Percentiles rank a stretch among this genome's conserved stretches.
phyloP scores from a whole-genome alignment of 2,888 invertebrate species.

The Amiota communis region DNA sequence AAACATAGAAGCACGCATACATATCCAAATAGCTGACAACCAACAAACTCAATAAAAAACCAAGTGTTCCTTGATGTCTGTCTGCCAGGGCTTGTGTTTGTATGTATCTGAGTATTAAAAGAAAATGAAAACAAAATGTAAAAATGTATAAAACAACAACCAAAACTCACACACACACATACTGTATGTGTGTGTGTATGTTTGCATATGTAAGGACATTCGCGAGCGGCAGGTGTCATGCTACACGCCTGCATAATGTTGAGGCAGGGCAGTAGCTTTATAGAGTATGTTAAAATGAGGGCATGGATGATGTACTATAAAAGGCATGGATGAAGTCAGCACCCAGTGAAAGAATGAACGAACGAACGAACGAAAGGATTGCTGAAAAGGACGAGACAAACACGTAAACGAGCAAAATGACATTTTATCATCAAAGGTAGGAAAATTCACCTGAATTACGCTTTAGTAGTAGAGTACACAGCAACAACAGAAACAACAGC shows the following conservation, averaged over 20 bases:
- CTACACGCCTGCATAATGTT: neutral
- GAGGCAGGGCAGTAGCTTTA: no score
- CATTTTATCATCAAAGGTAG: slow-evolving; percentile 69
- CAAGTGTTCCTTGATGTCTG: slow-evolving; percentile 33
- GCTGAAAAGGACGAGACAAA: slow-evolving; percentile 34
- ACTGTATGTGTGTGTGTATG: slow-evolving; percentile 3
- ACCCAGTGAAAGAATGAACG: slow-evolving; percentile 8
- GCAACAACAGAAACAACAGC: slow-evolving; percentile 40
- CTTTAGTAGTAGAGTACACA: slow-evolving; percentile 42
- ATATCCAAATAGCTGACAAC: slow-evolving; percentile 51
- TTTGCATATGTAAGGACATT: neutral
- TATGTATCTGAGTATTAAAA: neutral
- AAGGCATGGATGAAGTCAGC: no score
- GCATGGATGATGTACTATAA: no score
- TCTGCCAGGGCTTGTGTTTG: slow-evolving; percentile 30
- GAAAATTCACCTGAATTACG: slow-evolving; percentile 38
- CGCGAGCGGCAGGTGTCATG: slow-evolving; percentile 21
- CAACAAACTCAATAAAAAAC: slow-evolving; percentile 58
- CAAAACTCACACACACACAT: slow-evolving; percentile 31
- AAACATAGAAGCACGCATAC: neutral
- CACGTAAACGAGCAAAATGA: slow-evolving; percentile 66
- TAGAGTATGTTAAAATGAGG: no score
- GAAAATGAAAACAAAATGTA: slow-evolving; percentile 41
- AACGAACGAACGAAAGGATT: neutral
- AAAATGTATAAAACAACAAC: slow-evolving; percentile 63